Evolutionary conservation across 2,888 invertebrate genomes (phyloP).

Genomic region (Metellina segmentata): DNA sequence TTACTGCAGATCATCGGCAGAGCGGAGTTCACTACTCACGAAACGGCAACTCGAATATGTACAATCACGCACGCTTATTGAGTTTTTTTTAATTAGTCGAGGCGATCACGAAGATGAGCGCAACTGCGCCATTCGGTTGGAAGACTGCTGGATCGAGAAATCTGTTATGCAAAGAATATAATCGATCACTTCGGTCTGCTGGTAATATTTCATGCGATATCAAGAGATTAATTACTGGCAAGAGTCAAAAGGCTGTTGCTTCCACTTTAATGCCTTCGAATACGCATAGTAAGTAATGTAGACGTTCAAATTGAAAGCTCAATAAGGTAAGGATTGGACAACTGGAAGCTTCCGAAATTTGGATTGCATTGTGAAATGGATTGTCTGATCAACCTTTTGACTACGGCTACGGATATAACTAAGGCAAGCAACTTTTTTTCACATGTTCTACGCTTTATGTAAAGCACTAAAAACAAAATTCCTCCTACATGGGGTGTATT

Average conservation of each 20-base stretch:
- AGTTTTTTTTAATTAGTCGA: constrained; percentile 52
- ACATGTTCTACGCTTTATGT: too few relatives aligned
- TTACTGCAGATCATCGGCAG: constrained; percentile 14
- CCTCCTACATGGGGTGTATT: too few relatives aligned
- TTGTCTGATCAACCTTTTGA: too few relatives aligned
- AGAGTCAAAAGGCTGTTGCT: background rate
- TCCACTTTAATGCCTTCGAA: background rate
- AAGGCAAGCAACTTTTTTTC: too few relatives aligned
- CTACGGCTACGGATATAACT: too few relatives aligned
- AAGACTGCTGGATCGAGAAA: background rate
- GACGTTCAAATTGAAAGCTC: background rate
- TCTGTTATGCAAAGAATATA: background rate
- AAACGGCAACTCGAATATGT: constrained; percentile 24
- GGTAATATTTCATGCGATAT: background rate
- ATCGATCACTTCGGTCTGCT: background rate
- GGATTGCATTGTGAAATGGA: too few relatives aligned
- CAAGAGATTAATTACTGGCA: background rate
- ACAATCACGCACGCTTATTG: constrained; percentile 43
- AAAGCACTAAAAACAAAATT: too few relatives aligned
- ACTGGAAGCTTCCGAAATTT: too few relatives aligned
- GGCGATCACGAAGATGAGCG: constrained; percentile 37
- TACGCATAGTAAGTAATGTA: background rate
- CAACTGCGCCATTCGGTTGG: constrained; percentile 1
- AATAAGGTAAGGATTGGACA: background rate
- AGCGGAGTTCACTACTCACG: constrained; percentile 30